These are phyloP conservation scores for Berghia stephanieae DNA, from an alignment of 1,140 invertebrate species.

Conservation along the genomic window DNA sequence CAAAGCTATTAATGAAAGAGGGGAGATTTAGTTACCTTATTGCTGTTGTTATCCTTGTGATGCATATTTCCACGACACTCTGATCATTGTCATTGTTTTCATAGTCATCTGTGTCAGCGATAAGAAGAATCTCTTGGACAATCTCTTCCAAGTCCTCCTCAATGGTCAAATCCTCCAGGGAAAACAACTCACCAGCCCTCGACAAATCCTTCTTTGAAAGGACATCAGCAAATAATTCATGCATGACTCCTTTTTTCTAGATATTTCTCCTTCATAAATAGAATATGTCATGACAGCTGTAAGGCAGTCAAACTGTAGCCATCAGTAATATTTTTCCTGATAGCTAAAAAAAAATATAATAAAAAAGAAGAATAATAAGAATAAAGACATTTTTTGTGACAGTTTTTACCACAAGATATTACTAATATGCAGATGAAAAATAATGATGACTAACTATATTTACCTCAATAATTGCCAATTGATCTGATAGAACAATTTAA, in stretches of 20 bases:
- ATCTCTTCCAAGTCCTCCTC: slow-evolving; percentile 86
- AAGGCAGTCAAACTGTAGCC: background rate
- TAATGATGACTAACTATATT: no score
- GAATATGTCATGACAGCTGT: background rate
- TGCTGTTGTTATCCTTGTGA: slow-evolving; percentile 86
- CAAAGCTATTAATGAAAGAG: background rate
- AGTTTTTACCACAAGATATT: background rate
- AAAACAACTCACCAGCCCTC: slow-evolving; percentile 89
- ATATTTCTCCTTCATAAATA: background rate
- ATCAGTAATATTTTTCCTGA: background rate
- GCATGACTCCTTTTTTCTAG: slow-evolving; percentile 74
- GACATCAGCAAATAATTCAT: slow-evolving; percentile 87
- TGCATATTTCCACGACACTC: slow-evolving; percentile 91
- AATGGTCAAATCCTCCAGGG: slow-evolving; percentile 84
- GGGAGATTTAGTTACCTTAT: slow-evolving; percentile 71
- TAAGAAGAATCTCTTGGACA: slow-evolving; percentile 79
- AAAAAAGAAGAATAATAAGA: background rate
- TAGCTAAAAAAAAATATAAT: background rate
- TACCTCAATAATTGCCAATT: no score
- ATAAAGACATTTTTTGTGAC: background rate
- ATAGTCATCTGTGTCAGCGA: slow-evolving; percentile 83
- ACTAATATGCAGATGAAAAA: background rate
- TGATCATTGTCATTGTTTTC: slow-evolving; percentile 88
- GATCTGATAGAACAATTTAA: no score
- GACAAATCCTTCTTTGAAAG: slow-evolving; percentile 86